Percentiles rank a stretch among this genome's conserved stretches.
phyloP scores from a whole-genome alignment of 2,113 vertebrate genomes.

The Ictidomys tridecemlineatus region DNA sequence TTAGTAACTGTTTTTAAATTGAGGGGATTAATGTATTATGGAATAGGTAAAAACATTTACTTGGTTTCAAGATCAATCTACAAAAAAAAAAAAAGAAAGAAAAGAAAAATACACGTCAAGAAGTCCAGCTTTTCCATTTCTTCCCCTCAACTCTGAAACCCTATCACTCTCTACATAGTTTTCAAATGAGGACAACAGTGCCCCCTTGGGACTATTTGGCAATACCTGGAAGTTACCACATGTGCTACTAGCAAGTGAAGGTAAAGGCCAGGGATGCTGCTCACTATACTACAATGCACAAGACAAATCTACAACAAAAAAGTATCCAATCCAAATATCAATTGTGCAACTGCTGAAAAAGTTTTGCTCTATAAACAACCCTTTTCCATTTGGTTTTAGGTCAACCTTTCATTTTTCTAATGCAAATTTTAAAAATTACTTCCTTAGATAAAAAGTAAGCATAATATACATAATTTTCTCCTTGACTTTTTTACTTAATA shows the following conservation, averaged over 20 bases:
- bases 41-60: neutral
- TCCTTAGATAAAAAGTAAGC: neutral
- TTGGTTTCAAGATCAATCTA: neutral
- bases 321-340: neutral
- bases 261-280: neutral
- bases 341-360: neutral
- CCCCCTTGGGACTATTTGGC: neutral
- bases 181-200: neutral
- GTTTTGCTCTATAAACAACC: neutral
- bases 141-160: neutral
- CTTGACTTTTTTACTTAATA: neutral
- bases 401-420: neutral
- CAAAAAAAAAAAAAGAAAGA: neutral
- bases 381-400: neutral
- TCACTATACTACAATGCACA: neutral
- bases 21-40: neutral
- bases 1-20: conserved; percentile 10
- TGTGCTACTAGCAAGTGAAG: neutral
- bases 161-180: neutral
- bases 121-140: neutral
- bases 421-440: neutral
- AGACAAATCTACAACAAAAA: neutral
- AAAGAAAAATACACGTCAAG: neutral
- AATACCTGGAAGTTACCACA: neutral
- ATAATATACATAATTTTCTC: neutral